phyloP scores from a whole-genome alignment of 1,140 invertebrate species.

The Capitella teleta region DNA sequence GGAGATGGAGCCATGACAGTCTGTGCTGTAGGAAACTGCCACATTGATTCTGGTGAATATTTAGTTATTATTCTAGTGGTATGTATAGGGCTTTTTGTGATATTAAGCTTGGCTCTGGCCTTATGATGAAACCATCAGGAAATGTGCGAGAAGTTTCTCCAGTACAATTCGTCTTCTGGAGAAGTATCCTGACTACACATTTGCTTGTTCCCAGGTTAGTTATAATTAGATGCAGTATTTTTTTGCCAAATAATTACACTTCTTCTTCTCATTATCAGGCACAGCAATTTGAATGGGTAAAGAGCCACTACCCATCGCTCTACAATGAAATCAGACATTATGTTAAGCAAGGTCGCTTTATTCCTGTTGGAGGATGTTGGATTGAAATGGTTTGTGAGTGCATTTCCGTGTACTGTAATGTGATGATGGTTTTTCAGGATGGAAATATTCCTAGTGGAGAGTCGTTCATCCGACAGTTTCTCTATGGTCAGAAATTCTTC shows the following conservation, averaged over 20 bases:
- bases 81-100: background rate
- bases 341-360: slow-evolving; percentile 40
- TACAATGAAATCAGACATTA: slow-evolving; percentile 41
- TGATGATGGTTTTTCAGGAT: slow-evolving; percentile 28
- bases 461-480: slow-evolving; percentile 48
- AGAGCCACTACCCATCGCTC: slow-evolving; percentile 44
- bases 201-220: slow-evolving; percentile 47
- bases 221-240: background rate
- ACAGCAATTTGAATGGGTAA: slow-evolving; percentile 49
- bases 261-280: slow-evolving; percentile 33
- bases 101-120: slow-evolving; percentile 48
- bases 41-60: slow-evolving; percentile 46
- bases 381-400: slow-evolving; percentile 45
- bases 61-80: background rate
- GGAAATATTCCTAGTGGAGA: slow-evolving; percentile 49
- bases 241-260: background rate
- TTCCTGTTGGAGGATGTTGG: slow-evolving; percentile 49
- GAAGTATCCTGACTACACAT: slow-evolving; percentile 44
- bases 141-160: slow-evolving; percentile 47
- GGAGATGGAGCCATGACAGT: slow-evolving; percentile 43
- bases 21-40: slow-evolving; percentile 48
- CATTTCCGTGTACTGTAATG: background rate
- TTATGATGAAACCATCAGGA: slow-evolving; percentile 48
- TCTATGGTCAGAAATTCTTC: slow-evolving; percentile 49
- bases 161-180: slow-evolving; percentile 45